Conservation (phyloP, 2,113 vertebrate species). For the Nannospalax galili region DNA sequence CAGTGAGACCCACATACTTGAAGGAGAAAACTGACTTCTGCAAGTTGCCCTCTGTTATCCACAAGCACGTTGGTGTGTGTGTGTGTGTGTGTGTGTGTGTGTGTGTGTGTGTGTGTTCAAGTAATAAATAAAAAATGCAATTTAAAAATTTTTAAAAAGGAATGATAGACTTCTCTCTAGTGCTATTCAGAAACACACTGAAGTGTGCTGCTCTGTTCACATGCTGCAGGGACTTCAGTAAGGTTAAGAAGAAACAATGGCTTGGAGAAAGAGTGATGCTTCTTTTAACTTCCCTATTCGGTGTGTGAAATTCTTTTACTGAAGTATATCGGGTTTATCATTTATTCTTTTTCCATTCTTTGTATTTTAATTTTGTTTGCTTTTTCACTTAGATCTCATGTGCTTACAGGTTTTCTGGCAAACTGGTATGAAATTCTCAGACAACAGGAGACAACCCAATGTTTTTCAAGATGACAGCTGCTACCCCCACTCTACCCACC, state of each 20-base stretch:
- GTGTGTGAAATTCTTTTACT: constrained; percentile 39
- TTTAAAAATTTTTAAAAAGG: neutral
- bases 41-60: neutral
- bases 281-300: neutral
- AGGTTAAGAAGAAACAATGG: neutral
- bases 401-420: constrained; percentile 30
- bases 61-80: too few species aligned
- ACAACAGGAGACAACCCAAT: neutral
- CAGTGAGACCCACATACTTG: too few species aligned
- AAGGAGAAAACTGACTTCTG: neutral
- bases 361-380: neutral
- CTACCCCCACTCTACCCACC: neutral
- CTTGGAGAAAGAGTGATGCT: neutral
- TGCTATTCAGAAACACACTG: constrained; percentile 27
- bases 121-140: neutral
- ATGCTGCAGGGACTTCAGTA: neutral
- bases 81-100: too few species aligned
- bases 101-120: neutral
- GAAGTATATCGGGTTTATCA: neutral
- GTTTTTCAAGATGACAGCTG: constrained; percentile 9
- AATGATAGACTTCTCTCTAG: constrained; percentile 1
- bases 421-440: constrained; percentile 21
- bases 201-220: neutral
- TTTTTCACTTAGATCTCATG: neutral
- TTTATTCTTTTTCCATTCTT: neutral